Base-by-base conservation (phyloP, 1,140 invertebrate species). In the Procambarus clarkii region DNA sequence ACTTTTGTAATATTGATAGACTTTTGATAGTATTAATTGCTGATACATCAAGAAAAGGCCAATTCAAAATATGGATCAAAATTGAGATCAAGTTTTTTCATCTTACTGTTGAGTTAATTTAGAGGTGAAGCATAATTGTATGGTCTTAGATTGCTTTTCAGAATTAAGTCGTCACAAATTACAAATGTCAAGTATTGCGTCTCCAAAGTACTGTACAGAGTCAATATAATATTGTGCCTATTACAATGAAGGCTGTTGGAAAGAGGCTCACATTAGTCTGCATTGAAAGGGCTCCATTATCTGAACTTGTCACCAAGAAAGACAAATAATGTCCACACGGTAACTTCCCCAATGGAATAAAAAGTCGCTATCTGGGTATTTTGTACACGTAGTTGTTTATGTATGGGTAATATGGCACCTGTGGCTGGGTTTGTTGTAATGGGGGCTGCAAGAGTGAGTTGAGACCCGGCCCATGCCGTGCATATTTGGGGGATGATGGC, bases 351-450 rank as follows among this genome's bases (percentile, higher is more conserved):
- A 74, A 9, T 7, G 5, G 69, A 74, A 7, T 34, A 74, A 74
- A 74, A 74, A 74, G 5, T 74, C 21, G n/a, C 60, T 74, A 4
- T 34, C 21, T 74, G 24, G 69, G n/a, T 74, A 74, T 74, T 74
- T 74, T 74, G 24, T 74, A 74, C 5, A 71, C 69, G 13, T 34
- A 34, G 69, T 69, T 69, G 54, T 74, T 74, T 74, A 74, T 21
- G 21, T 74, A 21, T 74, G 48, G 85, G 48, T 86, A 78, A 78
- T 45, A 21, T 86, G 85, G 74, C 64, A 86, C 74, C 85, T 78
- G 74, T 86, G 64, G 85, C 76, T 76, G 85, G 85, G 71, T 86
- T 77, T 86, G 69, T 74, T 45, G 46, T 76, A n/a, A 45, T 50
- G 78, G 74, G 76, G 74, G 76, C 48, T 64, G 48, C 9, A 69